Conservation (phyloP, 2,797 vertebrate genomes). For the Takifugu rubripes region DNA sequence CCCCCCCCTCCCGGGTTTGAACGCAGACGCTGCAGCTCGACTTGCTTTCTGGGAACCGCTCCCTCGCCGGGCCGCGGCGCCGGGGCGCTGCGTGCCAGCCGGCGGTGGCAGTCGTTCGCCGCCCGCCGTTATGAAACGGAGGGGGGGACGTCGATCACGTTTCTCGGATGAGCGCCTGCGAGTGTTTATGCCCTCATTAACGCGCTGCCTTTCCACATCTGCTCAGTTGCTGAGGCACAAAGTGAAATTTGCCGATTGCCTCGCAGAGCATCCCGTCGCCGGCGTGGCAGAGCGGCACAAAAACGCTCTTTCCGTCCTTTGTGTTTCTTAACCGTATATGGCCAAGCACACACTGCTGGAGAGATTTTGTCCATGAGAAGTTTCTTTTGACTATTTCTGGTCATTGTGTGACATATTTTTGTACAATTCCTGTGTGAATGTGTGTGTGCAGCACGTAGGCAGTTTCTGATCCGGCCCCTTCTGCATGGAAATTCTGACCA, state of each 20-base stretch:
- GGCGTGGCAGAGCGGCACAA: background rate
- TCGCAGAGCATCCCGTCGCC: too few species aligned
- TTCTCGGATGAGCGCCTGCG: constrained; percentile 64
- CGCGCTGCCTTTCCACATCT: constrained; percentile 40
- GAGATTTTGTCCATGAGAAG: background rate
- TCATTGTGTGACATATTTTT: too few species aligned
- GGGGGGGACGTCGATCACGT: constrained; percentile 59
- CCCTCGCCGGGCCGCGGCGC: too few species aligned
- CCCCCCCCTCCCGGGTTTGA: constrained; percentile 1
- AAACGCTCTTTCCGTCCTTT: background rate
- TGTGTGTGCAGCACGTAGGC: too few species aligned
- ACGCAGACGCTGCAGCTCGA: background rate
- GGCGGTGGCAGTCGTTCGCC: constrained; percentile 14
- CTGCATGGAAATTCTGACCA: constrained; percentile 1
- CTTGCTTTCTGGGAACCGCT: background rate
- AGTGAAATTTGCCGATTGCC: background rate
- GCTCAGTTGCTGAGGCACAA: constrained; percentile 13
- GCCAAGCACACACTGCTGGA: background rate
- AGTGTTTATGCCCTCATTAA: constrained; percentile 56
- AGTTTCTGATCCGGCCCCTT: too few species aligned
- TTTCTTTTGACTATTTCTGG: background rate
- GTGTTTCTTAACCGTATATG: constrained; percentile 31
- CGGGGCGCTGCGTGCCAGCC: constrained; percentile 36
- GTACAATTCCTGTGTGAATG: background rate
- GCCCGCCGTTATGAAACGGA: constrained; percentile 55